Evolutionary conservation across 2,888 invertebrate genomes (phyloP).

Genomic region (Altica lythri): DNA sequence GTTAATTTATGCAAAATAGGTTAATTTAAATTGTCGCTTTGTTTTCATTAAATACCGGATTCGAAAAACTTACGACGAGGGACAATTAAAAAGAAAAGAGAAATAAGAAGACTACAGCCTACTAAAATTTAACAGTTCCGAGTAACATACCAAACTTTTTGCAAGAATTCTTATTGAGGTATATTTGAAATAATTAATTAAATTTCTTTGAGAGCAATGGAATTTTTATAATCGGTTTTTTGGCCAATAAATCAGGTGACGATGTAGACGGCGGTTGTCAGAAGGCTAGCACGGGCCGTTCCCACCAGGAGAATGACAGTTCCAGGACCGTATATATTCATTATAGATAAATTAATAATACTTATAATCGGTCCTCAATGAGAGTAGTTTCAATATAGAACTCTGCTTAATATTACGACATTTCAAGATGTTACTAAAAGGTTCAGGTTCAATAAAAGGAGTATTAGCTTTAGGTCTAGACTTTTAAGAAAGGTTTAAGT

Average conservation of each 20-base stretch:
- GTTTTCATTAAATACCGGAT: constrained; percentile 49
- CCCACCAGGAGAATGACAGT: constrained; percentile 42
- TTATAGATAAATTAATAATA: too few relatives aligned
- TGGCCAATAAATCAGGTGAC: constrained; percentile 56
- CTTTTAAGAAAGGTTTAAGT: too few relatives aligned
- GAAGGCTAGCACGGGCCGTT: constrained; percentile 52
- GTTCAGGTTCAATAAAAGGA: too few relatives aligned
- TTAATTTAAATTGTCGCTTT: constrained; percentile 52
- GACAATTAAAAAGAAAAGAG: constrained; percentile 51
- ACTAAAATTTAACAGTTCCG: constrained; percentile 57
- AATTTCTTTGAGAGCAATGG: constrained; percentile 55
- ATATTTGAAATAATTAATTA: constrained; percentile 60
- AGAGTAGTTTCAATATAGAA: too few relatives aligned
- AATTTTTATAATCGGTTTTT: constrained; percentile 56
- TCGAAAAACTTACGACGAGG: constrained; percentile 47
- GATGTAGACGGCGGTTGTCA: constrained; percentile 52
- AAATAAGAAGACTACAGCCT: constrained; percentile 30
- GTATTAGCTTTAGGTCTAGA: too few relatives aligned
- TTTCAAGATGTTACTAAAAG: too few relatives aligned
- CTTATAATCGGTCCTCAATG: too few relatives aligned
- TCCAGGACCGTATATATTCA: constrained; percentile 41
- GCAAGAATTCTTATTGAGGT: constrained; percentile 55
- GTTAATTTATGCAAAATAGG: constrained; percentile 48
- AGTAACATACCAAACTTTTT: constrained; percentile 57
- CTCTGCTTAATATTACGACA: too few relatives aligned